phyloP scores from a whole-genome alignment of 1,140 invertebrate genomes.

The Orchestia grillus region DNA sequence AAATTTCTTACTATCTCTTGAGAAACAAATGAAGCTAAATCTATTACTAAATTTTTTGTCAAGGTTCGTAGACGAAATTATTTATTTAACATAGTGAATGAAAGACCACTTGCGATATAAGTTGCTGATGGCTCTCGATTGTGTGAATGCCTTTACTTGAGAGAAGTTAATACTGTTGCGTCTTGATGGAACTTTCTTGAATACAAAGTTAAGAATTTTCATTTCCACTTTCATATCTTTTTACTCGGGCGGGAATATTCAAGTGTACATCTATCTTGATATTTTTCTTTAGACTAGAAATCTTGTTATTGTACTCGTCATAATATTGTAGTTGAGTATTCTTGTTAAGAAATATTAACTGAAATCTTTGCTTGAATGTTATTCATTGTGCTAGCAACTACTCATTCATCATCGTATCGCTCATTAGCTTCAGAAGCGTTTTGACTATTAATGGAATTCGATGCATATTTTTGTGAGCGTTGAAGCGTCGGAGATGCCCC shows the following conservation, averaged over 20 bases:
- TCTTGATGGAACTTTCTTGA: neutral
- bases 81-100: neutral
- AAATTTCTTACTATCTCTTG: neutral
- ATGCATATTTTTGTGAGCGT: neutral
- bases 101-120: neutral
- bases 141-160: neutral
- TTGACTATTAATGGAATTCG: neutral
- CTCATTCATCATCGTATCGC: neutral
- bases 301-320: slow-evolving; percentile 47
- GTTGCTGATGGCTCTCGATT: neutral
- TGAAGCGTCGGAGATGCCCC: neutral
- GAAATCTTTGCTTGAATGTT: slow-evolving; percentile 12
- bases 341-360: slow-evolving; percentile 46
- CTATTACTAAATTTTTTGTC: neutral
- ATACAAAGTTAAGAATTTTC: neutral
- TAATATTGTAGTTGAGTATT: slow-evolving; percentile 41
- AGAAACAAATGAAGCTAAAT: neutral
- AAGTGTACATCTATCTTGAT: slow-evolving; percentile 12
- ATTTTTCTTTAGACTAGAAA: slow-evolving; percentile 43
- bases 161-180: neutral
- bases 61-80: neutral
- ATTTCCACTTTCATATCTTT: neutral
- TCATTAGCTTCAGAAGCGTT: neutral
- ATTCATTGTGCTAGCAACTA: neutral
- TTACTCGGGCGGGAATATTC: neutral